phyloP scores from a whole-genome alignment of 2,888 invertebrate species.

The Phasia obesa region DNA sequence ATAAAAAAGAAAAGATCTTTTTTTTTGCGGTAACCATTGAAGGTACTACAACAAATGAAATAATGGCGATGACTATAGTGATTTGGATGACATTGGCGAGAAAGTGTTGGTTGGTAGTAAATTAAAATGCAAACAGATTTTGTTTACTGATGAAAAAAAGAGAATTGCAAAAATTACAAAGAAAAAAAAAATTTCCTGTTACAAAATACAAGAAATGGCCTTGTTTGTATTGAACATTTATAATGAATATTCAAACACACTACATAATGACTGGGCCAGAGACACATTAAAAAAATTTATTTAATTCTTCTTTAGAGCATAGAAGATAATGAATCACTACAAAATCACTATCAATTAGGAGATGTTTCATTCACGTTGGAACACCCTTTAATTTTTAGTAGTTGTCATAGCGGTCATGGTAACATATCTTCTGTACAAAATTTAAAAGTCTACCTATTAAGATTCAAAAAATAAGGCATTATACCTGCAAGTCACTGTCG shows the following conservation, averaged over 20 bases:
- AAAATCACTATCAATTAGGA: no score
- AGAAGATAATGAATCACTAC: no score
- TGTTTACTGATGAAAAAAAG: conserved; percentile 36
- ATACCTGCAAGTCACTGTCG: no score
- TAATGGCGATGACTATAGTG: conserved; percentile 6
- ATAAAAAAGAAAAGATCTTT: no score
- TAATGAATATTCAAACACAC: background rate
- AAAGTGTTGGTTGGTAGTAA: conserved; percentile 37
- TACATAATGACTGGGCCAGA: background rate
- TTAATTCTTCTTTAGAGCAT: no score
- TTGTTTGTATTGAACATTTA: background rate
- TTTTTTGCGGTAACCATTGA: conserved; percentile 7
- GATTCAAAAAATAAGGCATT: no score
- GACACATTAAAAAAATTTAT: no score
- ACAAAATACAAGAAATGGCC: background rate
- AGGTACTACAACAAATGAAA: conserved; percentile 13
- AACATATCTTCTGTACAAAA: no score
- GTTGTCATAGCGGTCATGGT: no score
- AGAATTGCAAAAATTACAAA: conserved; percentile 8
- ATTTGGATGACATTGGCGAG: conserved; percentile 2
- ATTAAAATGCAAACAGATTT: conserved; percentile 60
- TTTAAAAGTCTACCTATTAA: no score
- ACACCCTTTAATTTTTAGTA: no score
- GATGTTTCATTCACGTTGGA: no score
- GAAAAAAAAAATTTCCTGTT: background rate